phyloP scores from a whole-genome alignment of 2,113 vertebrate genomes.

The Melanotaenia duboulayi region DNA sequence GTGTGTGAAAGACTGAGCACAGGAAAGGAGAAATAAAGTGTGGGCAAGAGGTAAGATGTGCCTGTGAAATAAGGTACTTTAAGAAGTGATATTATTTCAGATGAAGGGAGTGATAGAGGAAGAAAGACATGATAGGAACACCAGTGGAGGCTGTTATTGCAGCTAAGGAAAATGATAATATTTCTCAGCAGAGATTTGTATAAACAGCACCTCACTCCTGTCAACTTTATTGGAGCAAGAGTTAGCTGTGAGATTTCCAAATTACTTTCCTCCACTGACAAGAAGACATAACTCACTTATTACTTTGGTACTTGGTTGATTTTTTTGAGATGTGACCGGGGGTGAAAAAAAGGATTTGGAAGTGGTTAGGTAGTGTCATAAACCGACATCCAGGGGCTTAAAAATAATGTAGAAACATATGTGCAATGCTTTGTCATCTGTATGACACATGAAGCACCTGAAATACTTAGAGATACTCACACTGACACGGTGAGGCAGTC shows the following conservation, averaged over 20 bases:
- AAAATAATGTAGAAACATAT: constrained; percentile 17
- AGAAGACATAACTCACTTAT: constrained; percentile 26
- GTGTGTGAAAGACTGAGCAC: constrained; percentile 6
- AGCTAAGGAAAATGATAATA: constrained; percentile 62
- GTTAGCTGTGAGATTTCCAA: constrained; percentile 34
- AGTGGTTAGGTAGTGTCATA: constrained; percentile 11
- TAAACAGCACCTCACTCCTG: constrained; percentile 49
- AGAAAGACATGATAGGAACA: constrained; percentile 56
- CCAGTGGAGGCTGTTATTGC: constrained; percentile 54
- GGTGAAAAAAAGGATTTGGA: background rate
- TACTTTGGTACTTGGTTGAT: constrained; percentile 29
- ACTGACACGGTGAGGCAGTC: constrained; percentile 13
- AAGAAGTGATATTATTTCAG: constrained; percentile 57
- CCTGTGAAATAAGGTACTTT: constrained; percentile 52
- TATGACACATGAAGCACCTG: constrained; percentile 8
- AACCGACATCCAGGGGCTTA: constrained; percentile 17
- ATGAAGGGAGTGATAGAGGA: constrained; percentile 53
- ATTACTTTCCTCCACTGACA: constrained; percentile 37
- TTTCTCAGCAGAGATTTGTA: constrained; percentile 58
- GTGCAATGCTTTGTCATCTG: background rate
- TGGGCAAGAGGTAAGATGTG: constrained; percentile 3
- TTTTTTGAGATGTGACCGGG: constrained; percentile 4
- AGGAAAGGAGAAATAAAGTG: background rate
- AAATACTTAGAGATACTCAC: constrained; percentile 35
- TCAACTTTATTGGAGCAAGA: constrained; percentile 53